These are phyloP conservation scores for Euproctis similis DNA, from an alignment of 2,888 invertebrate genomes.

Conservation along the genomic window DNA sequence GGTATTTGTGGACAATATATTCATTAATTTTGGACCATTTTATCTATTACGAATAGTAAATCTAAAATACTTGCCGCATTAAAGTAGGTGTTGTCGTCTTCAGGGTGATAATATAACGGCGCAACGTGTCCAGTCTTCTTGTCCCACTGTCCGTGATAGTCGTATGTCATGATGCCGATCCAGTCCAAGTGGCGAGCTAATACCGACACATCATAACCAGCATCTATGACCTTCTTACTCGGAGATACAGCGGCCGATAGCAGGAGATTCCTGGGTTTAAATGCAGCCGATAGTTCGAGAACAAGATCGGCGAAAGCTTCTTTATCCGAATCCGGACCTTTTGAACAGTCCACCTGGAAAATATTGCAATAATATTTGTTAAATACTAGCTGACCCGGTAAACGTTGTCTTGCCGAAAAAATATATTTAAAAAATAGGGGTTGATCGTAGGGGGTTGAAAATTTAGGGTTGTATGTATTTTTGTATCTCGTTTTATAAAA, in stretches of 20 bases:
- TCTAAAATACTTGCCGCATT: conserved; percentile 79
- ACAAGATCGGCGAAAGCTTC: conserved; percentile 85
- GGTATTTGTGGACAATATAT: too few species aligned
- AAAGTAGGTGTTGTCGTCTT: conserved; percentile 87
- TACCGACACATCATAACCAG: conserved; percentile 87
- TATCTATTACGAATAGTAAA: too few species aligned
- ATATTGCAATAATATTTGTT: neutral
- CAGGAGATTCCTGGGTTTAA: conserved; percentile 80
- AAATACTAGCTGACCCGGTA: too few species aligned
- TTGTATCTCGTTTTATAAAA: too few species aligned
- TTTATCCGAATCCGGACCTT: conserved; percentile 90
- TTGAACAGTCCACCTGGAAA: conserved; percentile 86
- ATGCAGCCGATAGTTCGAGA: conserved; percentile 80
- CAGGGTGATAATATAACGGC: conserved; percentile 87
- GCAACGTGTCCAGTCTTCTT: conserved; percentile 93
- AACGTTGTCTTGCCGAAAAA: too few species aligned
- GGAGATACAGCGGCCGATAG: conserved; percentile 91
- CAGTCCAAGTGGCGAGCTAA: conserved; percentile 87
- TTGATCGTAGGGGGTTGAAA: too few species aligned
- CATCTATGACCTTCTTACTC: conserved; percentile 90
- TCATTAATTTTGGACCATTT: too few species aligned
- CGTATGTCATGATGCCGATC: conserved; percentile 95
- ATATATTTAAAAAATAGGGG: too few species aligned
- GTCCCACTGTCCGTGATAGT: conserved; percentile 95
- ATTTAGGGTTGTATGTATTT: too few species aligned